These are phyloP conservation scores for Heteractis magnifica DNA, from an alignment of 92 coral and sea anemone species.

Conservation along the genomic window DNA sequence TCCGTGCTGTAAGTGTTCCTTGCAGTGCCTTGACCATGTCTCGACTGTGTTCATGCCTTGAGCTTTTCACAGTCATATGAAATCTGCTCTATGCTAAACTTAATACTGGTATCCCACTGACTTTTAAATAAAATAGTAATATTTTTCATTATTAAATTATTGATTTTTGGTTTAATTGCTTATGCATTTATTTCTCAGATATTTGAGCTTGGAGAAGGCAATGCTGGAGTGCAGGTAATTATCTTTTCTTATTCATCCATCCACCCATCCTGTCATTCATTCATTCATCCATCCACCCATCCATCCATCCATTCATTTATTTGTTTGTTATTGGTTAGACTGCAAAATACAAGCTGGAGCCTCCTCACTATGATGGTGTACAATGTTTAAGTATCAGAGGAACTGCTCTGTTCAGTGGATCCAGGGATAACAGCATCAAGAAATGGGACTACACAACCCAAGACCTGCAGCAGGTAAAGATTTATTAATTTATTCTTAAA, in stretches of 20 bases:
- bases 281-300: not conserved
- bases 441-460: slow-evolving; percentile 88
- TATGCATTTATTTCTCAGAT: slow-evolving; percentile 48
- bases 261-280: not conserved
- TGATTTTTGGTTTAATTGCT: not conserved
- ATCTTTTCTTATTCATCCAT: not conserved
- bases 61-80: too few species aligned
- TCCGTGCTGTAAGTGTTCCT: not conserved
- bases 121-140: too few species aligned
- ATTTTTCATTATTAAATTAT: too few species aligned
- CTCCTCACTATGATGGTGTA: slow-evolving; percentile 99
- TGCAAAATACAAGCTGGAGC: slow-evolving; percentile 83
- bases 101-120: too few species aligned
- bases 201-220: slow-evolving; percentile 77
- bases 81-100: too few species aligned
- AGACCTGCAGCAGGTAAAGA: slow-evolving; percentile 78
- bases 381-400: slow-evolving; percentile 89
- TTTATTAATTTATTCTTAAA: too few species aligned
- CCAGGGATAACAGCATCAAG: slow-evolving; percentile 96
- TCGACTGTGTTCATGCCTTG: too few species aligned
- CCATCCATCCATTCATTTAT: not conserved
- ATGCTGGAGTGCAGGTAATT: slow-evolving; percentile 85
- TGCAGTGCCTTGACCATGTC: too few species aligned
- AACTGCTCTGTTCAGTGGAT: slow-evolving; percentile 87
- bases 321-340: slow-evolving; percentile 38